phyloP scores from a whole-genome alignment of 2,113 vertebrate species.

The Cygnus buccinator region DNA sequence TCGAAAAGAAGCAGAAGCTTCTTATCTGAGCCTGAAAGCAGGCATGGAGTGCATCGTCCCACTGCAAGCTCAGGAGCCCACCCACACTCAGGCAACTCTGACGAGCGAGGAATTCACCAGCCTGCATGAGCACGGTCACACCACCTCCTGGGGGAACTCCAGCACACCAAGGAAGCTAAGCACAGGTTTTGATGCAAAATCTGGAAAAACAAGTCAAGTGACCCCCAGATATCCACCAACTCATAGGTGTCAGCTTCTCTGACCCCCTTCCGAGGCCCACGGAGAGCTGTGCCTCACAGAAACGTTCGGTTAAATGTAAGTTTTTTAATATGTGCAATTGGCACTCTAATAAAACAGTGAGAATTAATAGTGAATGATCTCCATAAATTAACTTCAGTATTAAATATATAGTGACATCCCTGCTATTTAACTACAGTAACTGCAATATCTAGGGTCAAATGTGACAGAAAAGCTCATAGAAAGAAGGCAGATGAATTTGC shows the following conservation, averaged over 20 bases:
- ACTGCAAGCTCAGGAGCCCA: neutral
- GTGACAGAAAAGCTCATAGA: neutral
- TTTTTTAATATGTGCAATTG: neutral
- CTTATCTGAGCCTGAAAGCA: neutral
- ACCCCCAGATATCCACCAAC: neutral
- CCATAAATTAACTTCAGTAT: neutral
- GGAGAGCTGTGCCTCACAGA: neutral
- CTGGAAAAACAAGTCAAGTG: neutral
- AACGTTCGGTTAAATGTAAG: neutral
- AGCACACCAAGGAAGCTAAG: neutral
- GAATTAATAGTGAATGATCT: neutral
- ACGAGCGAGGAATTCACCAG: neutral
- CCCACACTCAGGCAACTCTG: neutral
- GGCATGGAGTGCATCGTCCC: fast-evolving
- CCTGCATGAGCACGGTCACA: no score
- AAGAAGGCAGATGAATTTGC: neutral
- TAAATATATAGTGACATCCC: neutral
- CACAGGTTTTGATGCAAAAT: neutral
- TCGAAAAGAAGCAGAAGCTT: neutral
- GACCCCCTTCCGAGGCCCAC: neutral
- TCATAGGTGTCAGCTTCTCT: neutral
- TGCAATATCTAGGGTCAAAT: neutral
- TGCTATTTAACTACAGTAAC: neutral
- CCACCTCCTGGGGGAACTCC: neutral
- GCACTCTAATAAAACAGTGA: neutral